Evolutionary conservation across 2,797 vertebrate genomes (phyloP), one percentile per base, ranked within the genome.

Genomic region (Hafferia zeledoni): DNA sequence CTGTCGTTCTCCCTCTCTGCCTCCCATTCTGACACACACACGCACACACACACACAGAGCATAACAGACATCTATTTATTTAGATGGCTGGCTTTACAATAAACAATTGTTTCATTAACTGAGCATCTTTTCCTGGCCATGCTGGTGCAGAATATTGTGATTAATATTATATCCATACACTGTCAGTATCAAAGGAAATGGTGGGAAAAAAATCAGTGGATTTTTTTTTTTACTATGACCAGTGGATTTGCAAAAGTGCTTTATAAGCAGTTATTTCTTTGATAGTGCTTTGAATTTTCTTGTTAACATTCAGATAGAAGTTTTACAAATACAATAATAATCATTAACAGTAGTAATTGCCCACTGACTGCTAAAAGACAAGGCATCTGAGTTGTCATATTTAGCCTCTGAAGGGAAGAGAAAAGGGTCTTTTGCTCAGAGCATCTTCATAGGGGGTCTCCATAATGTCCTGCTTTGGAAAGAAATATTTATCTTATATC

Each of bases 61-160:
- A 25, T 10, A 74, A 18, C 27, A 81, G 28, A 64, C 60, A 20
- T n/a, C 31, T 13, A 5, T 84, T 85, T 69, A 28, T 87, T 93
- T 30, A 83, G 71, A 55, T 72, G 23, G 14, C 84, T 88, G 72
- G 12, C 39, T 92, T 76, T 78, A 71, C 72, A 68, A 27, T 50
- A 71, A 55, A 7, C 24, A 85, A 87, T 92, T 78, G 72, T 91
- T 95, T 71, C 65, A 76, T 95, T 91, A 92, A 94, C 71, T 22
- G 28, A 44, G 23, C 57, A 49, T 85, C 35, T 87, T 92, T 69
- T 80, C 37, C 55, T 76, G 37, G 44, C 43, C 35, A 17, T 76
- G 18, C 33, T 37, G 28, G 13, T 69, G 24, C 37, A 27, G 53
- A 57, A 37, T 72, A 16, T 69, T 71, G 55, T 91, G 65, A 88